A percentile compares a stretch with the other conserved stretches of the same genome.
These are phyloP conservation scores for Theonella swinhoei DNA, from an alignment of 37 sponge, comb jelly and placozoan species.

Conservation along the genomic window DNA sequence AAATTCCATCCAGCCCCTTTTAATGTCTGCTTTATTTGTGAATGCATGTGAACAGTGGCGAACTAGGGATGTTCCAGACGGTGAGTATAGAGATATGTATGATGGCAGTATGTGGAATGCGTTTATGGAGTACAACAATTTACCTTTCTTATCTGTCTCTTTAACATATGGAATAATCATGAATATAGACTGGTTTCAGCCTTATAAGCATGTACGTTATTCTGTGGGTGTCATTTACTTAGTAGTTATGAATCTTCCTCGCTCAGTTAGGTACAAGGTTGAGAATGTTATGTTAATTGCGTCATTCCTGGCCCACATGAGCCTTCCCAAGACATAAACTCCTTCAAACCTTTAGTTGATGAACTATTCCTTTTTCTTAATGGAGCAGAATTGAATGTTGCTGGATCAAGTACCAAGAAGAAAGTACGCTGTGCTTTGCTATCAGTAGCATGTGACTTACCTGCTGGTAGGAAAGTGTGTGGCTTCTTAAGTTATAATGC, in stretches of 20 bases:
- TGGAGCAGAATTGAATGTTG: neutral
- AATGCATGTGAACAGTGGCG: conserved; percentile 45
- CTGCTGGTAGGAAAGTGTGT: conserved; percentile 52
- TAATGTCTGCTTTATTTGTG: neutral
- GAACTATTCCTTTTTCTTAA: conserved; percentile 19
- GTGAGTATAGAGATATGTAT: conserved; percentile 7
- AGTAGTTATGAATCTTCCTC: conserved; percentile 18
- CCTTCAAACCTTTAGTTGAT: conserved; percentile 29
- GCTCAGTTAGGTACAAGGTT: neutral
- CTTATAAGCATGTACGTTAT: too few species aligned
- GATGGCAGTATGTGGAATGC: conserved; percentile 38
- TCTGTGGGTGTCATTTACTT: conserved; percentile 37
- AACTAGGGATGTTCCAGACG: neutral
- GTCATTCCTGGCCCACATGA: conserved; percentile 43
- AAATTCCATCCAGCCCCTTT: neutral
- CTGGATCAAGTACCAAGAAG: neutral
- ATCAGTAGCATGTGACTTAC: conserved; percentile 33
- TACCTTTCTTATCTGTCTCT: conserved; percentile 10
- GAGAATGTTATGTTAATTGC: conserved; percentile 28
- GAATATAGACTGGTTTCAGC: too few species aligned
- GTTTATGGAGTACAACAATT: neutral
- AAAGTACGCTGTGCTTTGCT: conserved; percentile 31
- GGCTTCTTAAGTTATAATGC: conserved; percentile 37
- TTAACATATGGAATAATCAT: conserved; percentile 1
- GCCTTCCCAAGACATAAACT: conserved; percentile 2